These are phyloP conservation scores for Drosophila rufa DNA, from an alignment of 1,140 invertebrate genomes.

Conservation along the genomic window DNA sequence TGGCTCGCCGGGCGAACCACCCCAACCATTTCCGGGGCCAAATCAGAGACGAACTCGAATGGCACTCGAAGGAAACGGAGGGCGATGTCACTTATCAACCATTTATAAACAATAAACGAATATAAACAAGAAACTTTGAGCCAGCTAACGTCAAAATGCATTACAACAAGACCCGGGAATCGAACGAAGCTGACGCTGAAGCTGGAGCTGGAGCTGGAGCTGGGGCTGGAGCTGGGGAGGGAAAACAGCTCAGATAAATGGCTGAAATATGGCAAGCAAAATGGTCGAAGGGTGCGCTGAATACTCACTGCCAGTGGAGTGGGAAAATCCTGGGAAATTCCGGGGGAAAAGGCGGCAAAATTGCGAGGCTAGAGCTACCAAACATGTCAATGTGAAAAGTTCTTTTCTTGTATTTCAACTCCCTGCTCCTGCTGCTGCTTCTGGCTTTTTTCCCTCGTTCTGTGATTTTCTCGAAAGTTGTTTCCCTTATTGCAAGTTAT, in stretches of 20 bases:
- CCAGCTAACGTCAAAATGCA: conserved; percentile 68
- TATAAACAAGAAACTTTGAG: conserved; percentile 80
- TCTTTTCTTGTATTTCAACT: conserved; percentile 52
- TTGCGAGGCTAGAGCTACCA: conserved; percentile 32
- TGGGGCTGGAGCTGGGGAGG: background rate
- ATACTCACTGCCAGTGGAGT: conserved; percentile 43
- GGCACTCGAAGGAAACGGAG: conserved; percentile 22
- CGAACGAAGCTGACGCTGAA: conserved; percentile 8
- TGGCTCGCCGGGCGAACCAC: background rate
- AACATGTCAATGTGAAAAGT: conserved; percentile 81
- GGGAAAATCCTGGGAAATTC: conserved; percentile 14
- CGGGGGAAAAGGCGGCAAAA: conserved; percentile 12
- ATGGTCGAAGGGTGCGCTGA: conserved; percentile 71
- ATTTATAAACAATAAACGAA: conserved; percentile 83
- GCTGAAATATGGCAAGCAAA: conserved; percentile 73
- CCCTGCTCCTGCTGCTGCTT: conserved; percentile 3
- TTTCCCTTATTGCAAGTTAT: conserved; percentile 54
- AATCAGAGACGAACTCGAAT: conserved; percentile 31
- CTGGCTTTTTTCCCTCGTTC: conserved; percentile 34
- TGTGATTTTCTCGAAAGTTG: conserved; percentile 53
- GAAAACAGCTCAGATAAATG: conserved; percentile 64
- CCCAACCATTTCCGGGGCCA: conserved; percentile 1
- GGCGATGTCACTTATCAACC: conserved; percentile 74
- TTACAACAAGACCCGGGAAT: conserved; percentile 59
- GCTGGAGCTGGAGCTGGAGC: conserved; percentile 9